phyloP scores from a whole-genome alignment of 2,888 invertebrate species.

The Amiota minor region DNA sequence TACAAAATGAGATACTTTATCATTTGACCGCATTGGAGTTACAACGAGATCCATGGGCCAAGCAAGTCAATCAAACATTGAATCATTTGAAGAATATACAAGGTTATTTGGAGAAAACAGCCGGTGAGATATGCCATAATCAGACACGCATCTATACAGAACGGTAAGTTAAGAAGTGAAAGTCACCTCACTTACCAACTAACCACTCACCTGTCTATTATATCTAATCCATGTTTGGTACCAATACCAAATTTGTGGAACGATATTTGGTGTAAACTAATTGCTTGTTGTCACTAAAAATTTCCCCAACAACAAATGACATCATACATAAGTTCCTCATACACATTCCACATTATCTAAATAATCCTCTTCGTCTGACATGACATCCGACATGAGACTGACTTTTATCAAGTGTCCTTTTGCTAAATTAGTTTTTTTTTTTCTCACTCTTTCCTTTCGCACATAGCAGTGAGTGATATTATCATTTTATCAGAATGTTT shows the following conservation, averaged over 20 bases:
- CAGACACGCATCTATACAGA: conserved; percentile 74
- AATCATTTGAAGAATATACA: conserved; percentile 85
- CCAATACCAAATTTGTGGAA: conserved; percentile 20
- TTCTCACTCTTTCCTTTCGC: neutral
- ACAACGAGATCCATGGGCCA: conserved; percentile 81
- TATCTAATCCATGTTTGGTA: conserved; percentile 4
- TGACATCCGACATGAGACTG: conserved; percentile 2
- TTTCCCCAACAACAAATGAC: neutral
- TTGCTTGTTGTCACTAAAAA: conserved; percentile 15
- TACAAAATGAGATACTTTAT: conserved; percentile 82
- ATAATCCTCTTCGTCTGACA: neutral
- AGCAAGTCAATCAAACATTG: conserved; percentile 81
- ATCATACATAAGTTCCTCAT: neutral
- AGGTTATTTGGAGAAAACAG: conserved; percentile 83
- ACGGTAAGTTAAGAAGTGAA: conserved; percentile 54
- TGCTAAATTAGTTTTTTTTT: conserved; percentile 7
- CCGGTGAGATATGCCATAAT: conserved; percentile 81
- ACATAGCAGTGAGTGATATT: conserved; percentile 7
- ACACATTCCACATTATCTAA: neutral
- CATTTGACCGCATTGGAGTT: conserved; percentile 84
- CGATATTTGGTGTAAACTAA: conserved; percentile 17
- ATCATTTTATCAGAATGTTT: neutral
- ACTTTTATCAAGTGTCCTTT: neutral
- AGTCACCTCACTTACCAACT: neutral
- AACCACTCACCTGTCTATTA: neutral